Conservation (phyloP, 2,113 vertebrate species). For the Onychorhynchus coronatus region DNA sequence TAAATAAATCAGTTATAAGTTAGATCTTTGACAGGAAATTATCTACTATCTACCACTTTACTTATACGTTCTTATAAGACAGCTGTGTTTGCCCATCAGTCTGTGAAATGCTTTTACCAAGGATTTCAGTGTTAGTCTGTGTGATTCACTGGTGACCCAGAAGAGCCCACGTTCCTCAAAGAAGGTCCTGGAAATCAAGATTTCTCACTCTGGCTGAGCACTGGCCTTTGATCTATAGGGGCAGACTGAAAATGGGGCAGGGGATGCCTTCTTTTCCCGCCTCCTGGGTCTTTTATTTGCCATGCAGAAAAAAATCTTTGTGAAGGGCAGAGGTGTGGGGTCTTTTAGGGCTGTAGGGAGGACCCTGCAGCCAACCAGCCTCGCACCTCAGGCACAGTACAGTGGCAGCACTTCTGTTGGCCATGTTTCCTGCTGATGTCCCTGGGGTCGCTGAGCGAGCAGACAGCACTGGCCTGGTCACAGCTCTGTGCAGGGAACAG, state of each 20-base stretch:
- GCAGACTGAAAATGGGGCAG: background rate
- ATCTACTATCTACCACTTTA: background rate
- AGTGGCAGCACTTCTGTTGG: background rate
- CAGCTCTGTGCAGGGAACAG: background rate
- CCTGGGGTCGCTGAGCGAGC: rapidly evolving
- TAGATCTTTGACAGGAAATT: background rate
- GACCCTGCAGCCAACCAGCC: background rate
- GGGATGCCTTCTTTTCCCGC: background rate
- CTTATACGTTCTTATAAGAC: background rate
- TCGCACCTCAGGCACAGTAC: background rate
- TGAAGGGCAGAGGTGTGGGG: background rate
- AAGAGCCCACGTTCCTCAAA: background rate
- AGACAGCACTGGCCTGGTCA: background rate
- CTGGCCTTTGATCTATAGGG: rapidly evolving
- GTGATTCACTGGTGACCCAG: background rate
- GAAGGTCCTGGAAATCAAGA: background rate
- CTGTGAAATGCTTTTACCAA: background rate
- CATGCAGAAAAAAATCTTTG: background rate
- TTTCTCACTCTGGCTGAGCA: rapidly evolving
- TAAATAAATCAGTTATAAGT: background rate
- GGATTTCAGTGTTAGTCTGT: background rate
- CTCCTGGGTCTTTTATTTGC: background rate
- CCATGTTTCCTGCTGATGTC: background rate
- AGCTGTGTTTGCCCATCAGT: background rate
- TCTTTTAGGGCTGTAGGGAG: background rate